Percentiles rank a stretch among this genome's conserved stretches.
Evolutionary conservation across 2,113 vertebrate species (phyloP).

Genomic region (Pseudopodoces humilis): DNA sequence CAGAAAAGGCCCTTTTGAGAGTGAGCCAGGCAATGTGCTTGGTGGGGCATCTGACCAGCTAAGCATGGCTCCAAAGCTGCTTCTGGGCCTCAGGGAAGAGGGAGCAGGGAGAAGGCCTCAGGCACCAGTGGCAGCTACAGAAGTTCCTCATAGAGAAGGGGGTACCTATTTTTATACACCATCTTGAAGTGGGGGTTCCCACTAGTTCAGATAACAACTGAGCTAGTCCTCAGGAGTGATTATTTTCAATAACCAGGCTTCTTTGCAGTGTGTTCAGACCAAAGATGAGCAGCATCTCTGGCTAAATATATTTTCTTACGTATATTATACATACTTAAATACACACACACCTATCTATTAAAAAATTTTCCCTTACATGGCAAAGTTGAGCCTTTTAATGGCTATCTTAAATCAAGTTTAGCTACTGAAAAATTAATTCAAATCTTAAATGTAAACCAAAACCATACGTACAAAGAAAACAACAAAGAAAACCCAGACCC

Average conservation of each 20-base stretch:
- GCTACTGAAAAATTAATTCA: background rate
- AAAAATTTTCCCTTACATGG: background rate
- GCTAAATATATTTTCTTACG: background rate
- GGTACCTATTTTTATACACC: background rate
- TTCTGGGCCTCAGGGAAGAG: background rate
- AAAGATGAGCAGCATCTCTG: background rate
- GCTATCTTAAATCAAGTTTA: background rate
- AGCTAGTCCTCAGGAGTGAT: background rate
- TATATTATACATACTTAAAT: background rate
- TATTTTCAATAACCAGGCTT: background rate
- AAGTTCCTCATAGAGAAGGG: background rate
- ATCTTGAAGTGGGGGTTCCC: background rate
- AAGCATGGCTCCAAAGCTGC: rapidly evolving
- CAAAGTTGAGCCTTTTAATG: background rate
- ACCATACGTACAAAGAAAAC: background rate
- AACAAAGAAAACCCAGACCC: background rate
- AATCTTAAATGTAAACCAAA: background rate
- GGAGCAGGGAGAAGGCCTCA: background rate
- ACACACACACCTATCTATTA: background rate
- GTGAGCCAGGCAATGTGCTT: background rate
- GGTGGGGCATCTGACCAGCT: background rate
- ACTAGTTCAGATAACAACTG: background rate
- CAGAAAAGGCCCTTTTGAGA: background rate
- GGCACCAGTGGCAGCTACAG: background rate
- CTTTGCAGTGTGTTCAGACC: background rate